phyloP scores from a whole-genome alignment of 2,797 vertebrate species.

The Paramormyrops hopkinsi region DNA sequence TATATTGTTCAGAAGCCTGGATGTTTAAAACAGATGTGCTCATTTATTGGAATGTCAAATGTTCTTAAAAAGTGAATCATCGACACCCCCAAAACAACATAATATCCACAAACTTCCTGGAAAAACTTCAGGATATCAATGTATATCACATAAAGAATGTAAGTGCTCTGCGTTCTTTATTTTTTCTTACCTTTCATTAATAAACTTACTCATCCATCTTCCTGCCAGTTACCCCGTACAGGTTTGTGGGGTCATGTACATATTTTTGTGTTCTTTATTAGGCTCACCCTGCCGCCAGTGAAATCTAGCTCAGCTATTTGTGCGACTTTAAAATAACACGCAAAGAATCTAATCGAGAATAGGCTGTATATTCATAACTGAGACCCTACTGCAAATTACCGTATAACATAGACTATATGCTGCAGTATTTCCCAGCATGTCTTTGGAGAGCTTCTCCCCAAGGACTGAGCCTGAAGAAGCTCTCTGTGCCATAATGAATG shows the following conservation, averaged over 20 bases:
- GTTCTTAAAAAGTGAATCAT: neutral
- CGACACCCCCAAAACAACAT: neutral
- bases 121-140: neutral
- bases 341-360: conserved; percentile 32
- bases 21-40: neutral
- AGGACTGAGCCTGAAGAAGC: conserved; percentile 25
- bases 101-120: neutral
- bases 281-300: neutral
- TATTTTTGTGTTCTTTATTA: neutral
- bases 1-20: neutral
- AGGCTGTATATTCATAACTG: conserved; percentile 18
- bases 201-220: neutral
- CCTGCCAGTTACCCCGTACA: neutral
- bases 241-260: neutral
- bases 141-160: neutral
- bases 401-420: neutral
- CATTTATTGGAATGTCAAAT: neutral
- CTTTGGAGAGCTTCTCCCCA: neutral
- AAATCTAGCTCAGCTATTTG: neutral
- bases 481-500: conserved; percentile 45
- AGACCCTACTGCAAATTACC: neutral
- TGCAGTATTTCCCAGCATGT: neutral
- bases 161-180: neutral
- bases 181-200: neutral
- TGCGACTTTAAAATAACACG: conserved; percentile 23